A percentile compares a stretch with the other conserved stretches of the same genome.
These are phyloP conservation scores for Centropyge bicolor DNA, from an alignment of 2,797 vertebrate species.

Conservation along the genomic window DNA sequence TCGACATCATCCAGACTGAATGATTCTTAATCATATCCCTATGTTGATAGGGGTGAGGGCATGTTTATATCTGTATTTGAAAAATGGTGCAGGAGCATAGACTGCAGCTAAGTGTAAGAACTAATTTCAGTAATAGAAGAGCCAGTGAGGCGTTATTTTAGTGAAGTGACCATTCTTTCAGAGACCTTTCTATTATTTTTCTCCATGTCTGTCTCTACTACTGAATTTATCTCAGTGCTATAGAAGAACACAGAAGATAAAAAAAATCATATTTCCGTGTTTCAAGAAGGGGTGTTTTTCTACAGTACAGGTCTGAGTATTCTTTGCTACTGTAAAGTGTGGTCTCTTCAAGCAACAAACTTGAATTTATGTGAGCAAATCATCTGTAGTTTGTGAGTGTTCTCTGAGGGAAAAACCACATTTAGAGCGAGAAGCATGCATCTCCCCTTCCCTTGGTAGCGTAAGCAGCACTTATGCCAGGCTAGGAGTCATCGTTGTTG, in stretches of 20 bases:
- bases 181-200: slow-evolving; percentile 33
- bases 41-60: not conserved
- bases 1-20: slow-evolving; percentile 80
- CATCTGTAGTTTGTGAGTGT: slow-evolving; percentile 10
- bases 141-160: slow-evolving; percentile 28
- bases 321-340: slow-evolving; percentile 36
- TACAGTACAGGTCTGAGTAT: slow-evolving; percentile 1
- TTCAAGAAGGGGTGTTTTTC: slow-evolving; percentile 71
- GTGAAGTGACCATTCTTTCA: slow-evolving; percentile 70
- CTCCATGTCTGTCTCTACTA: slow-evolving; percentile 26
- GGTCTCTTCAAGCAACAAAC: slow-evolving; percentile 38
- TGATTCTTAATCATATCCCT: not conserved
- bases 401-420: not conserved
- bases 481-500: slow-evolving; percentile 79
- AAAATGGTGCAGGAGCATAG: slow-evolving; percentile 35
- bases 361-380: slow-evolving; percentile 18
- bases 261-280: not conserved
- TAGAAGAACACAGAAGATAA: not conserved
- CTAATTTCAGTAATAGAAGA: slow-evolving; percentile 34
- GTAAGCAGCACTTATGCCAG: slow-evolving; percentile 72
- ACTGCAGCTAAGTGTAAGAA: slow-evolving; percentile 59
- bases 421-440: slow-evolving; percentile 77
- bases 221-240: slow-evolving; percentile 17
- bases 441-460: slow-evolving; percentile 47
- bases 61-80: not conserved